Percentiles rank a stretch among this genome's conserved stretches.
These are phyloP conservation scores for Trachelus tabidus DNA, from an alignment of 2,888 invertebrate species.

Conservation along the genomic window DNA sequence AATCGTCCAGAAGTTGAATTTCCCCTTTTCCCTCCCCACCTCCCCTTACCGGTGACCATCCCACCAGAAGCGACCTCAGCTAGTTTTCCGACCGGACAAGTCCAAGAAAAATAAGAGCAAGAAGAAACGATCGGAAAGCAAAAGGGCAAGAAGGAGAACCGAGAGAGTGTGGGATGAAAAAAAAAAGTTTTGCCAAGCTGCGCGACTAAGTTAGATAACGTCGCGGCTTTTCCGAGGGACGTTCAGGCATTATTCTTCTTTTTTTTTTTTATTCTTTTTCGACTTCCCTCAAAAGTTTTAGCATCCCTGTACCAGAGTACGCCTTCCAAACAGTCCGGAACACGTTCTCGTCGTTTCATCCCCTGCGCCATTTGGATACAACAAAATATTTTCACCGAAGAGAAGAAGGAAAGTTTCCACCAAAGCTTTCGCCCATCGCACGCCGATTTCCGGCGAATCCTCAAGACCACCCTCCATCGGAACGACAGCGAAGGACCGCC, in stretches of 20 bases:
- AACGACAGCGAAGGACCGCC: too few relatives aligned
- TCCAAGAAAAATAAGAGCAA: neutral
- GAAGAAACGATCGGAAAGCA: neutral
- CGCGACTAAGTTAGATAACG: slow-evolving; percentile 9
- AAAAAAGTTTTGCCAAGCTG: slow-evolving; percentile 6
- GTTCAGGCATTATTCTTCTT: neutral
- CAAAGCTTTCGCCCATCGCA: neutral
- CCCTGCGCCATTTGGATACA: neutral
- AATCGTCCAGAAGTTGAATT: too few relatives aligned
- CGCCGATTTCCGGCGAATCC: neutral
- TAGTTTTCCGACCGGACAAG: neutral
- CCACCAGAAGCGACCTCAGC: neutral
- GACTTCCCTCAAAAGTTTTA: neutral
- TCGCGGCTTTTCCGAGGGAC: neutral
- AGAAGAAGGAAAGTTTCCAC: neutral
- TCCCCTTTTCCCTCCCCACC: too few relatives aligned
- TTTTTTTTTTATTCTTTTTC: neutral
- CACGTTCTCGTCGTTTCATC: neutral
- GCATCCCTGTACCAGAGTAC: neutral
- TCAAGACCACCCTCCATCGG: neutral
- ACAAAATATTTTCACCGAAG: neutral
- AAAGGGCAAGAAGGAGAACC: neutral
- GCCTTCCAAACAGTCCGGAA: too few relatives aligned
- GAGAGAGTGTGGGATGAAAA: neutral
- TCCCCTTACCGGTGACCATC: too few relatives aligned